Evolutionary conservation across 2,888 invertebrate genomes (phyloP), one percentile per base, ranked within the genome.

Genomic region (Acronicta alni): DNA sequence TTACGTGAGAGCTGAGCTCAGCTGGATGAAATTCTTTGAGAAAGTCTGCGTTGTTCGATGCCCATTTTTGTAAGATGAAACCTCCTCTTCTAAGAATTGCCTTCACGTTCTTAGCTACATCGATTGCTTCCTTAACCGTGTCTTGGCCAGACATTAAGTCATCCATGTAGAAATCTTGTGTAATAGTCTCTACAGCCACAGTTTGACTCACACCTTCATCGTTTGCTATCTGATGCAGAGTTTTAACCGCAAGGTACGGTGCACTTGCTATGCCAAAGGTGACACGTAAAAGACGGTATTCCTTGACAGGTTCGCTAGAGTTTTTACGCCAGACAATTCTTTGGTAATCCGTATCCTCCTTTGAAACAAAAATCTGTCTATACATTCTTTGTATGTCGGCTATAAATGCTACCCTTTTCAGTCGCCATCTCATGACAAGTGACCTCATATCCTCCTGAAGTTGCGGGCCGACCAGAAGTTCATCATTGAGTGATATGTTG

Each of bases 231-330:
- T 49, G 49, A 0, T 41, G 41, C 39, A 49, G 30, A 14, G 49
- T 49, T 38, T 49, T 49, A 7, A 52, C 42, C 10, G 51, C 51
- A 43, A 52, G 42, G 20, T 52, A 43, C 4, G 51, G 51, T 15
- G 42, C 51, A n/a, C 41, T 41, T 41, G 51, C 42, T 16, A 41
- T 51, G 30, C 51, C 51, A 32, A 49, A 49, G 16, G 49, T 49
- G 30, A 49, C 47, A 37, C 20, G 20, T 20, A 20, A 5, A 20
- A 20, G 20, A 20, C 20, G 20, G 20, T 20, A 20, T 20, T 20
- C 20, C 5, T 20, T 20, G 5, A 20, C 5, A 20, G 20, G 20
- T 20, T 20, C 20, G 5, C 5, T 5, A 20, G 5, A 5, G 1
- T 26, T 7, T 1, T 26, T 26, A 26, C 9, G 9, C 26, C 26